Percentiles rank a stretch among this genome's conserved stretches.
Conservation (phyloP, 23 tunicate genomes). For the Styela plicata region DNA sequence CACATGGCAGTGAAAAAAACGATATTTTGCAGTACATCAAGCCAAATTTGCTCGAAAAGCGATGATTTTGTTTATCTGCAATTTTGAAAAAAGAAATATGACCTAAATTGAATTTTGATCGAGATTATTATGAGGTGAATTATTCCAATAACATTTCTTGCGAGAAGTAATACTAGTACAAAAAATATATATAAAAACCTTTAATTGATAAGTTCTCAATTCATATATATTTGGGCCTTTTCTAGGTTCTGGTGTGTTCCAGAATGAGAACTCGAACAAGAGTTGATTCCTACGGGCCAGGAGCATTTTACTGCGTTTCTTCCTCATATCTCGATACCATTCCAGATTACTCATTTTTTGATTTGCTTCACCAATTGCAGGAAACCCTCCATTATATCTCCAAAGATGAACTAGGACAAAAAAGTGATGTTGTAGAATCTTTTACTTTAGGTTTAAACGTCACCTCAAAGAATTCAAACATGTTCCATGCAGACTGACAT, state of each 20-base stretch:
- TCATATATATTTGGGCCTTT: constrained; percentile 89
- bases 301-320: constrained; percentile 69
- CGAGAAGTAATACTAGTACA: too few species aligned
- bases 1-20: too few species aligned
- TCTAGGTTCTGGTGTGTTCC: constrained; percentile 84
- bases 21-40: too few species aligned
- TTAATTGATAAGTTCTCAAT: constrained; percentile 72
- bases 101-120: too few species aligned
- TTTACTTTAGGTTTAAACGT: neutral
- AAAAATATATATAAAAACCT: too few species aligned
- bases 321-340: constrained; percentile 76
- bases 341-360: constrained; percentile 40
- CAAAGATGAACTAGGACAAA: constrained; percentile 66
- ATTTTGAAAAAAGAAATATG: too few species aligned
- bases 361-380: constrained; percentile 70
- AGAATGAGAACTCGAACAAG: constrained; percentile 80
- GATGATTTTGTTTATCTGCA: too few species aligned
- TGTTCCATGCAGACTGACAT: too few species aligned
- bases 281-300: constrained; percentile 80
- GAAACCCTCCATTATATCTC: constrained; percentile 87
- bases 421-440: neutral
- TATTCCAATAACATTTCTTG: too few species aligned
- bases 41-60: too few species aligned
- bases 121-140: too few species aligned
- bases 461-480: too few species aligned